Conservation (phyloP, 2,888 invertebrate genomes). For the Melanargia galathea region DNA sequence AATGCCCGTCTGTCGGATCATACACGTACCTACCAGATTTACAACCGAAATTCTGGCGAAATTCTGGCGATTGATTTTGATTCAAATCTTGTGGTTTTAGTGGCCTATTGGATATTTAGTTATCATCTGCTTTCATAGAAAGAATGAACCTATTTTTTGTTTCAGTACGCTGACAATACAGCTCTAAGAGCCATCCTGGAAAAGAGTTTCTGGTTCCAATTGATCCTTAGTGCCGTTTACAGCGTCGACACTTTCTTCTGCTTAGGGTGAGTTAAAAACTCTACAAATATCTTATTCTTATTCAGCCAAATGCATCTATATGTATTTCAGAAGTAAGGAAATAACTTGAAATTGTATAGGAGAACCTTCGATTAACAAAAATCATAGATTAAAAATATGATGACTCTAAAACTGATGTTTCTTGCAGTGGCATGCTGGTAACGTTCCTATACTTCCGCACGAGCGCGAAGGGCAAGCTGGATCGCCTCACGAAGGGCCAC, state of each 20-base stretch:
- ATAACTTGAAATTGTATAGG: no score
- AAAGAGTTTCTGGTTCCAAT: constrained; percentile 90
- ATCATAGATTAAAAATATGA: no score
- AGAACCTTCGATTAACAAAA: no score
- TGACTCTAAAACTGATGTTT: not conserved
- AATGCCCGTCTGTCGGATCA: no score
- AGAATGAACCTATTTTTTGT: constrained; percentile 21
- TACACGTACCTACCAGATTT: no score
- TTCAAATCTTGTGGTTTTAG: no score
- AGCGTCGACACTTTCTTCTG: constrained; percentile 93
- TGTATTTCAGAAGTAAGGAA: not conserved
- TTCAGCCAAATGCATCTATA: no score
- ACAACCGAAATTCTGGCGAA: no score
- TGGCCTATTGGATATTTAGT: no score
- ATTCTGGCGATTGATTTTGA: no score
- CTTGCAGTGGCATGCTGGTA: constrained; percentile 88
- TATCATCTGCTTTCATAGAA: no score
- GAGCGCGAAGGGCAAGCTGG: constrained; percentile 87
- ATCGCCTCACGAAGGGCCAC: constrained; percentile 84
- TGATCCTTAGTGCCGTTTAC: constrained; percentile 89
- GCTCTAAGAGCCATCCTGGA: constrained; percentile 86
- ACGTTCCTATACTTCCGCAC: constrained; percentile 93
- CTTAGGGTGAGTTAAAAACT: constrained; percentile 73
- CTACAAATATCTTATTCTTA: no score
- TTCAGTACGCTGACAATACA: constrained; percentile 90